These are phyloP conservation scores for Pampusana beccarii DNA, from an alignment of 2,113 vertebrate species.

Conservation along the genomic window DNA sequence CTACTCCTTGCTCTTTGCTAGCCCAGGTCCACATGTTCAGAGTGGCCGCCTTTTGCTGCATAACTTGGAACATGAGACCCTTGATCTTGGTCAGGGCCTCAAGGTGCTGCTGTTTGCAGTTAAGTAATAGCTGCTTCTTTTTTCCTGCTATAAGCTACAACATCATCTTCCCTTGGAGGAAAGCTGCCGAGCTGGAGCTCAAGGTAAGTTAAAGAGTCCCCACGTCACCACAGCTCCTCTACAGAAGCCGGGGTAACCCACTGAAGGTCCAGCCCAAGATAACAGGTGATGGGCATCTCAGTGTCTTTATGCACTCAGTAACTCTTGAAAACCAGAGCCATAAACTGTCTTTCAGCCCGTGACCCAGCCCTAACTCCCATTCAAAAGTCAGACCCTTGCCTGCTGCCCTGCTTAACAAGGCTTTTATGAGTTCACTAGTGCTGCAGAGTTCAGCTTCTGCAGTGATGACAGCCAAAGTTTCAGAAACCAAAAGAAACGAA, in stretches of 20 bases:
- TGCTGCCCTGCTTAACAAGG: neutral
- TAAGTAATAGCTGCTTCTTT: neutral
- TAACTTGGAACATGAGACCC: neutral
- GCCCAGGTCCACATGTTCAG: neutral
- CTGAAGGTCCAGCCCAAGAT: fast-evolving
- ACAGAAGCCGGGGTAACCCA: fast-evolving
- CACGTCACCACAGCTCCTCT: fast-evolving
- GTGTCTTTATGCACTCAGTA: neutral
- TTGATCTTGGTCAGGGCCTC: fast-evolving
- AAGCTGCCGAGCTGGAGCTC: neutral
- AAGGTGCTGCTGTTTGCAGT: neutral
- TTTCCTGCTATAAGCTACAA: neutral
- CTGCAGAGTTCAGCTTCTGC: neutral
- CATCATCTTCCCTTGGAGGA: neutral
- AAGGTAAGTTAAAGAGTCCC: neutral
- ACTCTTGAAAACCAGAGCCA: neutral
- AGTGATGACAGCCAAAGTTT: neutral
- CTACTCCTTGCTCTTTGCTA: fast-evolving
- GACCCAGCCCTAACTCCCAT: neutral
- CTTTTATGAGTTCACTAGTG: neutral
- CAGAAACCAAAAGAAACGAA: neutral
- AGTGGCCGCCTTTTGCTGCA: neutral
- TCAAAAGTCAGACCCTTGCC: neutral
- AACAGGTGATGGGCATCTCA: neutral
- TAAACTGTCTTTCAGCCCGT: neutral